Conservation (phyloP, 2,113 vertebrate species). For the Pseudonaja textilis region DNA sequence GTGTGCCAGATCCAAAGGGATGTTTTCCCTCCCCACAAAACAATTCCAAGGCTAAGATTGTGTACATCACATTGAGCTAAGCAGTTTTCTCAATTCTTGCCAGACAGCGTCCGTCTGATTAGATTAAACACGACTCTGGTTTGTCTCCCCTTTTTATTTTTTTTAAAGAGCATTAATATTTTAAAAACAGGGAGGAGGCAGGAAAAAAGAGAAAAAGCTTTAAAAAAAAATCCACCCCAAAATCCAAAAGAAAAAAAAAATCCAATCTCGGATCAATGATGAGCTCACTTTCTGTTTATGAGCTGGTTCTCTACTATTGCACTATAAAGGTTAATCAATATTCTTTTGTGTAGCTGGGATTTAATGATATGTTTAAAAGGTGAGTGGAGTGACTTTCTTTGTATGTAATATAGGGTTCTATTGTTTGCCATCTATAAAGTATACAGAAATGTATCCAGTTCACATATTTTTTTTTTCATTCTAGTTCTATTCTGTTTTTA, state of each 20-base stretch:
- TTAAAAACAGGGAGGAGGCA: not conserved
- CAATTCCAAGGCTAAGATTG: not conserved
- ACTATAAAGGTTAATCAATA: not conserved
- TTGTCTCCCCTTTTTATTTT: not conserved
- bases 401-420: not conserved
- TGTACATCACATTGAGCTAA: not conserved
- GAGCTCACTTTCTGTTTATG: not conserved
- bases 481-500: not conserved
- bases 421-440: not conserved
- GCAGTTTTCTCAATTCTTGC: not conserved
- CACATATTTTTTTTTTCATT: not conserved
- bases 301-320: not conserved
- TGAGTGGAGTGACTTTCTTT: not conserved
- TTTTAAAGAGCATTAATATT: not conserved
- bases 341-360: not conserved
- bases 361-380: not conserved
- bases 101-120: not conserved
- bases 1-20: not conserved
- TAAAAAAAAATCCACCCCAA: not conserved
- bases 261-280: not conserved
- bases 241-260: not conserved
- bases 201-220: not conserved
- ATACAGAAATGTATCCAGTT: not conserved
- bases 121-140: not conserved
- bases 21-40: rapidly evolving